phyloP scores from a whole-genome alignment of 2,888 invertebrate genomes.

The Calameuta filiformis region DNA sequence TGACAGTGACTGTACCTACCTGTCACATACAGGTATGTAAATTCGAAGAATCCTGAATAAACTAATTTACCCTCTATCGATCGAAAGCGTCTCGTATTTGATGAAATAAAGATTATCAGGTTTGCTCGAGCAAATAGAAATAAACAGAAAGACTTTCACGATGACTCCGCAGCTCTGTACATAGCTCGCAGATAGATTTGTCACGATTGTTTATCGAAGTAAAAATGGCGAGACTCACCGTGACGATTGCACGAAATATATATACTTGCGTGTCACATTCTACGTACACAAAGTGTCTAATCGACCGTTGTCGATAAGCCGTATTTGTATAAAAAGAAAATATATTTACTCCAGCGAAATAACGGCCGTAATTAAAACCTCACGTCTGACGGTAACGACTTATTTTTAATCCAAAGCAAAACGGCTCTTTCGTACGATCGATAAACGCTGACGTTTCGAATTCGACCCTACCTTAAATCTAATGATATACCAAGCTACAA shows the following conservation, averaged over 20 bases:
- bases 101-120: not conserved
- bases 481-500: not conserved
- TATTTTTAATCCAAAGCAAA: not conserved
- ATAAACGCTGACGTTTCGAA: not conserved
- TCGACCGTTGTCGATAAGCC: not conserved
- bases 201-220: not conserved
- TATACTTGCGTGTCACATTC: not conserved
- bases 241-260: not conserved
- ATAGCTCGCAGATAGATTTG: not conserved
- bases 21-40: not conserved
- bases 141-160: not conserved
- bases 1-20: not conserved
- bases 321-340: not conserved
- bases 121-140: not conserved
- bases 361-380: not conserved
- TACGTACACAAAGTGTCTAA: not conserved
- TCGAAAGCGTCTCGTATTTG: not conserved
- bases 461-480: not conserved
- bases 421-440: not conserved
- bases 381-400: not conserved
- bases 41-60: not conserved
- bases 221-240: not conserved
- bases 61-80: not conserved
- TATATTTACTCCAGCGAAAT: not conserved
- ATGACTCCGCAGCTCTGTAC: not conserved